Base-by-base conservation (phyloP, 2,113 vertebrate species). In the Oryzias curvinotus region DNA sequence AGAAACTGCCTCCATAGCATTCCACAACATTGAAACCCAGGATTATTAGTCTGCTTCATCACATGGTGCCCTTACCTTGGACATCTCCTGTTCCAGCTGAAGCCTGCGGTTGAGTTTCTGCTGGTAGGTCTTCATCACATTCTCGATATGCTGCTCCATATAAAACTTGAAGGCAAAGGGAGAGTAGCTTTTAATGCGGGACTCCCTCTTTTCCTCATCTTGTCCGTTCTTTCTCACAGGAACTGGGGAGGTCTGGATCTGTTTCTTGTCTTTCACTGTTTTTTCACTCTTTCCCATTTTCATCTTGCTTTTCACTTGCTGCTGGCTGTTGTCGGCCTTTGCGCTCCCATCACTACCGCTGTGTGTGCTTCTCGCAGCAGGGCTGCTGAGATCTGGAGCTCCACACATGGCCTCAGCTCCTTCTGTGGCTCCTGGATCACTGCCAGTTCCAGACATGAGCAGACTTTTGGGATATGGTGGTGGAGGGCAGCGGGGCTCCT, bases 111-210 rank as follows among this genome's bases (percentile, higher is more conserved):
- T 95, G 28, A 99, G 92, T 82, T 98, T 99, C 85, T 99, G 97
- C 84, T 98, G 96, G 90, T 98, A 93, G 55, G 95, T 98, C 86
- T 99, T 99, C 85, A 99, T 94, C 76, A 99, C 93, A 0, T 99
- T 99, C 83, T 99, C 97, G 52, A 99, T 94, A 10, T 99, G 97
- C 68, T 99, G 97, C 78, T 99, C 97, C 97, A 99, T 99, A 87
- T 98, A 99, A 87, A 99, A 99, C 82, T 99, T 99, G 73, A 98
- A 99, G 19, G 97, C 97, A 23, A 95, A 98, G 0, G 97, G 97
- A 0, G 97, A 99, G 84, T 99, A 99, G 78, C 94, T 98, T 85
- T 98, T 99, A 85, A 98, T 98, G 58, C 97, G 94, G 0, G 97
- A 99, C 70, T 98, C 97, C 46, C 97, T 87, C 88, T 98, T 99